Evolutionary conservation across 1,140 invertebrate species (phyloP), one percentile per base, ranked within the genome.

Genomic region (Drosophila biarmipes): DNA sequence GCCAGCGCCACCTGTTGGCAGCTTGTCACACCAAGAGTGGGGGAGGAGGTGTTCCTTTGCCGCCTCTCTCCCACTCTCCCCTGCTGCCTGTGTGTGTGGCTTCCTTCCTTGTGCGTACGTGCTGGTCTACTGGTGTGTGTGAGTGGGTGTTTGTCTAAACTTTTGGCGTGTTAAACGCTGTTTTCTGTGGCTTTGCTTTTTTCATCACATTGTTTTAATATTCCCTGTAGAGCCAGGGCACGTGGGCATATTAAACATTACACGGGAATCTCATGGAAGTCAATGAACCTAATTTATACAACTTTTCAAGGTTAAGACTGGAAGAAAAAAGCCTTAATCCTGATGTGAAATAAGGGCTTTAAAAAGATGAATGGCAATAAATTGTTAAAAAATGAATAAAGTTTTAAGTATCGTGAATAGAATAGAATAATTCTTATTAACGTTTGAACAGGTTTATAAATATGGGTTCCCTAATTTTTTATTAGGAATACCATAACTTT

Each of bases 1-100:
- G 27, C 54, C 61, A 78, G 66, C 84, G 82, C 82, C 82, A 86
- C 82, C 82, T 86, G 82, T 87, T 87, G 82, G 69, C 69, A 55
- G 52, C 77, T 58, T 45, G 49, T 21, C 58, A 49, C 31, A 87
- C 69, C 71, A 69, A 67, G 8, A 4, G 17, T 27, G 21, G 12
- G 31, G n/a, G 27, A 37, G 24, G 15, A 19, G 37, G 27, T 53
- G 38, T 37, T 21, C 34, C 14, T 17, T 74, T 37, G 34, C 56
- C 37, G 17, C 27, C 29, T n/a, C n/a, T 12, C 46, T 40, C n/a
- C 10, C 19, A 48, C n/a, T 57, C 34, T 15, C 19, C 12, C 46
- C 24, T 34, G 6, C 12, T 35, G 27, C 27, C 7, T 51, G 8
- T 17, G 40, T 64, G 15, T 35, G 29, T 31, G 46, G 43, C 38